Conservation (phyloP, 2,113 vertebrate genomes). For the Spea multiplicata region DNA sequence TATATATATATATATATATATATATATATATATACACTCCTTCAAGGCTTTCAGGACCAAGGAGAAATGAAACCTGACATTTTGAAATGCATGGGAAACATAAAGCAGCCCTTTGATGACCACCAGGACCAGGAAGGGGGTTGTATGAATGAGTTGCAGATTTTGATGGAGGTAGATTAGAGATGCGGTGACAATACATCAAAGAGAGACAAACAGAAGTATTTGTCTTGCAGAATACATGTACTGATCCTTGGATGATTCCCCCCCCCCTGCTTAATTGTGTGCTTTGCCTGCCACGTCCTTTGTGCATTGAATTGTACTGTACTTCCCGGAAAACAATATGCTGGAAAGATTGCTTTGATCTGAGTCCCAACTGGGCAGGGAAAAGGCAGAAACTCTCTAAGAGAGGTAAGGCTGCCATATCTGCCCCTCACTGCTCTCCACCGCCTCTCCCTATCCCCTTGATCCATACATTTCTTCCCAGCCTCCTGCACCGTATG, state of each 20-base stretch:
- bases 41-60: slow-evolving; percentile 1
- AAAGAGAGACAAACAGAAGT: neutral
- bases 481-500: neutral
- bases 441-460: slow-evolving; percentile 9
- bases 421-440: slow-evolving; percentile 34
- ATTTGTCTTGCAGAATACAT: too few relatives aligned
- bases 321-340: slow-evolving; percentile 42
- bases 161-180: neutral
- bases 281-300: slow-evolving; percentile 19
- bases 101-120: neutral
- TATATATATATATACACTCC: neutral
- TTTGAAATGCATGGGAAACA: slow-evolving; percentile 1
- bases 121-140: neutral
- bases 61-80: slow-evolving; percentile 6
- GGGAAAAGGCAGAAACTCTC: slow-evolving; percentile 29
- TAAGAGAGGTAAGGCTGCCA: slow-evolving; percentile 38
- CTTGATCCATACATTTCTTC: neutral
- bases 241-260: neutral
- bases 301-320: slow-evolving; percentile 34
- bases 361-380: slow-evolving; percentile 40
- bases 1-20: too few relatives aligned
- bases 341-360: slow-evolving; percentile 41
- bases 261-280: neutral
- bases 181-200: neutral
- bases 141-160: neutral